phyloP scores from a whole-genome alignment of 2,113 vertebrate species.

The Mohoua ochrocephala region DNA sequence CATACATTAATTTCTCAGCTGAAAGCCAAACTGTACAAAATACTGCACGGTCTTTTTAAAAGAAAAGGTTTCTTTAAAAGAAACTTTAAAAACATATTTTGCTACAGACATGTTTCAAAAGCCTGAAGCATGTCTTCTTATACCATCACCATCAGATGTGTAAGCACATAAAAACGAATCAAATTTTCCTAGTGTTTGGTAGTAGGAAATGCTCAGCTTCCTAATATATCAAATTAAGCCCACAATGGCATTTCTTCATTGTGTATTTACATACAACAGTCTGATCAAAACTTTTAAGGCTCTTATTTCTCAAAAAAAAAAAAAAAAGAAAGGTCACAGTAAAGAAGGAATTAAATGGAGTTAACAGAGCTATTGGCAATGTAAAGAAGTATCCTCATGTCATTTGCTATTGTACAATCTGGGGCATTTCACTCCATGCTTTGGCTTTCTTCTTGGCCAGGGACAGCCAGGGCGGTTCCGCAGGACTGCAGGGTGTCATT shows the following conservation, averaged over 20 bases:
- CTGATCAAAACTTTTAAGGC: constrained; percentile 35
- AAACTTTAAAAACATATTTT: background rate
- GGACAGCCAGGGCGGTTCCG: constrained; percentile 88
- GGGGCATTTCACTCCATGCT: constrained; percentile 89
- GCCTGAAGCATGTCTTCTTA: background rate
- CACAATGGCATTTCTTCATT: background rate
- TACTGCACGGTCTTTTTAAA: background rate
- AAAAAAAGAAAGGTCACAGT: background rate
- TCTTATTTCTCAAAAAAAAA: constrained; percentile 25
- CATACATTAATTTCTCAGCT: background rate
- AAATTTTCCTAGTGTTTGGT: background rate
- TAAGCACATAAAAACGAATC: background rate
- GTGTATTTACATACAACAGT: background rate
- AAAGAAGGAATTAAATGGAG: constrained; percentile 21
- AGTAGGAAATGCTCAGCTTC: constrained; percentile 16
- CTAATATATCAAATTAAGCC: background rate
- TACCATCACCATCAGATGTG: background rate
- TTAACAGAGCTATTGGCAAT: constrained; percentile 35
- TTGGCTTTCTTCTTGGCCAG: constrained; percentile 94
- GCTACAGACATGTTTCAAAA: background rate
- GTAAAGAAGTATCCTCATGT: background rate
- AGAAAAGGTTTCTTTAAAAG: background rate
- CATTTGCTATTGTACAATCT: constrained; percentile 77
- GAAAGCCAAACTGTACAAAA: background rate
- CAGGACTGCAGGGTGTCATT: constrained; percentile 49